Conservation (phyloP, 2,113 vertebrate species). For the Psittacara wagleri region DNA sequence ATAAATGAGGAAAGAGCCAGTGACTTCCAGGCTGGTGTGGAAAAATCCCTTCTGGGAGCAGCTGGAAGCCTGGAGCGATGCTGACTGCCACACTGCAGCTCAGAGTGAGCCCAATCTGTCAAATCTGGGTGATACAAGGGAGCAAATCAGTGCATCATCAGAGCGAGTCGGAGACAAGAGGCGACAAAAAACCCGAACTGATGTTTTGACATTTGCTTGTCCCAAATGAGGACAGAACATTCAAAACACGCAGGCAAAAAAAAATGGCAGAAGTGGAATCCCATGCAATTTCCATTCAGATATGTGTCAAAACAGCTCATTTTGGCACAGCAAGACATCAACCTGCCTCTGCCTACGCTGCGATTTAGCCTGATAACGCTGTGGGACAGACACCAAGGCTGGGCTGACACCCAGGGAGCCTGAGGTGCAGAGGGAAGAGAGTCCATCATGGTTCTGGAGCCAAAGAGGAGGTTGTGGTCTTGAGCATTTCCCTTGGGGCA, state of each 20-base stretch:
- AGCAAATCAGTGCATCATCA: not conserved
- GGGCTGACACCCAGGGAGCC: not conserved
- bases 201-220: not conserved
- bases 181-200: not conserved
- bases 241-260: not conserved
- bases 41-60: not conserved
- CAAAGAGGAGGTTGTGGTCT: not conserved
- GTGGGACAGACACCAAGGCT: not conserved
- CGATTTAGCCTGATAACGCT: not conserved
- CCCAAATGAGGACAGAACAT: not conserved
- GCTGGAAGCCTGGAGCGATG: not conserved
- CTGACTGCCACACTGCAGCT: fast-evolving
- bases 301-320: not conserved
- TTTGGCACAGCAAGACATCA: not conserved
- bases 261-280: not conserved
- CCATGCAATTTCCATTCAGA: not conserved
- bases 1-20: not conserved
- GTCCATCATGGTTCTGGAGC: not conserved
- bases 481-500: not conserved
- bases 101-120: not conserved
- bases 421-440: not conserved
- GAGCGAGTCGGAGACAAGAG: fast-evolving
- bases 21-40: not conserved
- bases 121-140: not conserved
- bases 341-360: not conserved